Evolutionary conservation across 2,797 vertebrate species (phyloP), one percentile per base, ranked within the genome.

Genomic region (Molothrus ater): DNA sequence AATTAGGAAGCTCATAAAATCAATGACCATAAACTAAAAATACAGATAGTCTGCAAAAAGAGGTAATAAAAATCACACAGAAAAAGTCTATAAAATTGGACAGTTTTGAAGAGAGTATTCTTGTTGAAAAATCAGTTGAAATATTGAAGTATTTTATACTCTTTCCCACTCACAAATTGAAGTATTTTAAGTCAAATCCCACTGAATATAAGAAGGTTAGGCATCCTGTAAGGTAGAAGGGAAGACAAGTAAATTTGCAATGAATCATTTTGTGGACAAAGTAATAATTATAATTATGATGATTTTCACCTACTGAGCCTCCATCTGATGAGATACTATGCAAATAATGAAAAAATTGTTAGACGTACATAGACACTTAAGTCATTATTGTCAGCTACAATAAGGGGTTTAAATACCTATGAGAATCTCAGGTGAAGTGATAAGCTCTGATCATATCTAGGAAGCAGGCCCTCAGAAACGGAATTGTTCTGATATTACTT

Each of bases 1-100:
- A 96, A 95, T 93, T 80, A 86, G 70, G 47, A 81, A 84, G 42
- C 59, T 79, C 34, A 51, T 96, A 96, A 94, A 95, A 93, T 93
- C 91, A 93, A 57, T 84, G 66, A 79, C 66, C 73, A 90, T 90
- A 94, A 95, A 86, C 57, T 72, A 83, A 96, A 96, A 93, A 69
- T 75, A 86, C 24, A 90, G 66, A 91, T 66, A 81, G 73, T 84
- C 73, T 92, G 73, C 71, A 92, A 89, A 94, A 92, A 63, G 17
- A 76, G 28, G 31, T 53, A 90, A 78, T 89, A 91, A 94, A 93
- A 87, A 43, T 59, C 29, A 70, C 59, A 78, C 61, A 60, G 32
- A 51, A 60, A 71, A 71, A 18, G 7, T 60, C 69, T 51, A 75
- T 92, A 86, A 92, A 90, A 80, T 48, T 81, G 5, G 16, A 28